Conservation (phyloP, 2,797 vertebrate species). For the Bovichtus diacanthus region DNA sequence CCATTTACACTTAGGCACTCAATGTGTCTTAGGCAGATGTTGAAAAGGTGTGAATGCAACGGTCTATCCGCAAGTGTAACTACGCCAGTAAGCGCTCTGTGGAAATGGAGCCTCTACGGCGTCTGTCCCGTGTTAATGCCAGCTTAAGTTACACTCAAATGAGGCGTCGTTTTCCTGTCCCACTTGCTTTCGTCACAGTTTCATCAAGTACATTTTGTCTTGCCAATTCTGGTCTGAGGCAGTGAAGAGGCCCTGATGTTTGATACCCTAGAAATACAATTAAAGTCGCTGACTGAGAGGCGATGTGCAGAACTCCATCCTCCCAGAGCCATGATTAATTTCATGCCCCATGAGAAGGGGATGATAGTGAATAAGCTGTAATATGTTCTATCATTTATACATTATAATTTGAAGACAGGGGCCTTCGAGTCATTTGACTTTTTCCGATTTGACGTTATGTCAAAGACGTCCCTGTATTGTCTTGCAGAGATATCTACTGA, state of each 20-base stretch:
- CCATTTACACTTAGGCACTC: background rate
- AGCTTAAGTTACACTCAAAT: too few relatives aligned
- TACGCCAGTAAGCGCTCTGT: background rate
- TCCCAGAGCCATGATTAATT: conserved; percentile 33
- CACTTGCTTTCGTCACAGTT: background rate
- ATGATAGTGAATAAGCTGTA: background rate
- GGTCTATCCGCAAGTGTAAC: background rate
- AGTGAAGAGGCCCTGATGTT: background rate
- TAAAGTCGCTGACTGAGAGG: conserved; percentile 5
- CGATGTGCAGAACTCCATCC: conserved; percentile 19
- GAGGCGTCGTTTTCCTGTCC: conserved; percentile 1
- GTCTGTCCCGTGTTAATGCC: background rate
- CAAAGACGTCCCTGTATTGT: too few relatives aligned
- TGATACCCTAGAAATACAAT: conserved; percentile 11
- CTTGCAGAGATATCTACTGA: too few relatives aligned
- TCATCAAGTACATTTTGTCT: conserved; percentile 1
- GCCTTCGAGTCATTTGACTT: background rate
- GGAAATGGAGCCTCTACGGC: background rate
- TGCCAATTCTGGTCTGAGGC: background rate
- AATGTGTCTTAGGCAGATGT: background rate
- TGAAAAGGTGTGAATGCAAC: background rate
- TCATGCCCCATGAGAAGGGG: conserved; percentile 15
- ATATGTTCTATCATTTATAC: background rate
- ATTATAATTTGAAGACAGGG: background rate
- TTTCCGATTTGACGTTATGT: background rate